Percentiles rank a stretch among this genome's conserved stretches.
These are phyloP conservation scores for Caenorhabditis elegans DNA, from an alignment of 1,140 invertebrate species.

Conservation along the genomic window DNA sequence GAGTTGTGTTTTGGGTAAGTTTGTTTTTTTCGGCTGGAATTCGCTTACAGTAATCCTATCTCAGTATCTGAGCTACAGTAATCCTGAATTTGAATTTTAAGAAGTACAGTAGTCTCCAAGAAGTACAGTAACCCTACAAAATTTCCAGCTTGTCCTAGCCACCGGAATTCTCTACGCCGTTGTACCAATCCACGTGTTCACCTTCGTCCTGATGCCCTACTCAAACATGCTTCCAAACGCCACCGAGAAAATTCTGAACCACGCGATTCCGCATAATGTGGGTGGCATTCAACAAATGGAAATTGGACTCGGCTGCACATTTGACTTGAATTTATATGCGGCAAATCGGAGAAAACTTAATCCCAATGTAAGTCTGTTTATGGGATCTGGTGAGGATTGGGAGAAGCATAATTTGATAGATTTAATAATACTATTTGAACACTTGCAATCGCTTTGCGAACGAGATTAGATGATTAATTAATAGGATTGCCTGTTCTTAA, in stretches of 20 bases:
- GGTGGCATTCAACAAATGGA: slow-evolving; percentile 59
- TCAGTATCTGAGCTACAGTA: no score
- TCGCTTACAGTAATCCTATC: no score
- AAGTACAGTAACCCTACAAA: no score
- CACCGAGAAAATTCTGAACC: slow-evolving; percentile 57
- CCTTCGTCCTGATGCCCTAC: slow-evolving; percentile 52
- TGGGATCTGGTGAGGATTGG: no score
- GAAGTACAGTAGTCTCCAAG: no score
- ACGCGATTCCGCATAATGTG: slow-evolving; percentile 55
- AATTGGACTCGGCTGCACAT: slow-evolving; percentile 59
- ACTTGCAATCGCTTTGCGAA: no score
- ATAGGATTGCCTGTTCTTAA: no score
- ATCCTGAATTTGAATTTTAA: no score
- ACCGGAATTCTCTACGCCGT: slow-evolving; percentile 51
- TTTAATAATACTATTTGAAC: no score
- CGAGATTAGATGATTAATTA: no score
- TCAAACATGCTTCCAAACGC: slow-evolving; percentile 49
- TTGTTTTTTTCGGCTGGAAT: no score
- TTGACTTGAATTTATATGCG: slow-evolving; percentile 62
- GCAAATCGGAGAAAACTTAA: slow-evolving; percentile 56
- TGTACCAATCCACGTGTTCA: slow-evolving; percentile 52
- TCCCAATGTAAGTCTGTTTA: slow-evolving; percentile 51
- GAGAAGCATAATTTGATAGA: no score
- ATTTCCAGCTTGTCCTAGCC: slow-evolving; percentile 52
- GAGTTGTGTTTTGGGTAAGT: slow-evolving; percentile 59